Conservation (phyloP, 2,113 vertebrate genomes). For the Globicephala melas region DNA sequence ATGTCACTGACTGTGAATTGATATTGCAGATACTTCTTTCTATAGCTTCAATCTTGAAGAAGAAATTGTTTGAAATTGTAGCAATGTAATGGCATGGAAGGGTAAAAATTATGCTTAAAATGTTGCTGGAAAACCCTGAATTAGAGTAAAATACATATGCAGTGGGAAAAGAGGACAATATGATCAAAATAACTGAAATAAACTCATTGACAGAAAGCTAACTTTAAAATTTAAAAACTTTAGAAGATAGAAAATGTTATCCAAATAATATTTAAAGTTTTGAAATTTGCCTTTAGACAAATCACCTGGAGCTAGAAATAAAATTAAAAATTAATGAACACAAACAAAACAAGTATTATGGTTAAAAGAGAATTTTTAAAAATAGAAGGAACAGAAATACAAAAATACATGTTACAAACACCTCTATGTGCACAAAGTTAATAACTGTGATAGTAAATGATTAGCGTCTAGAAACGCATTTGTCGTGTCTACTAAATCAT, state of each 20-base stretch:
- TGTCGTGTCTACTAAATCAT: not conserved
- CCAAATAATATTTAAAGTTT: not conserved
- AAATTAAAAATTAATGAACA: not conserved
- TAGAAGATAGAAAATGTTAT: not conserved
- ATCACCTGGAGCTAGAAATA: not conserved
- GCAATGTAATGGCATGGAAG: not conserved
- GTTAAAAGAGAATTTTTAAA: not conserved
- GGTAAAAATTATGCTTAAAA: not conserved
- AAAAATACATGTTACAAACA: not conserved
- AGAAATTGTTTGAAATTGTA: constrained; percentile 27
- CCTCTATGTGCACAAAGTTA: not conserved
- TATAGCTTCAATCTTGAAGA: not conserved
- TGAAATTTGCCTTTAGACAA: not conserved
- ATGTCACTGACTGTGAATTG: not conserved
- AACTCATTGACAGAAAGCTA: not conserved
- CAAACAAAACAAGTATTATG: not conserved
- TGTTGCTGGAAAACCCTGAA: not conserved
- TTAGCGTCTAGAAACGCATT: not conserved
- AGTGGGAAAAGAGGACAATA: not conserved
- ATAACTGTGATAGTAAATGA: not conserved
- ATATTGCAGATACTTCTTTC: not conserved
- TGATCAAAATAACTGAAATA: not conserved
- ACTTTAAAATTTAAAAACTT: not conserved
- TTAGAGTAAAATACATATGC: not conserved
- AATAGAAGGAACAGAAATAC: not conserved